Percentiles rank a stretch among this genome's conserved stretches.
Conservation (phyloP, 2,797 vertebrate genomes). For the Paguma larvata region DNA sequence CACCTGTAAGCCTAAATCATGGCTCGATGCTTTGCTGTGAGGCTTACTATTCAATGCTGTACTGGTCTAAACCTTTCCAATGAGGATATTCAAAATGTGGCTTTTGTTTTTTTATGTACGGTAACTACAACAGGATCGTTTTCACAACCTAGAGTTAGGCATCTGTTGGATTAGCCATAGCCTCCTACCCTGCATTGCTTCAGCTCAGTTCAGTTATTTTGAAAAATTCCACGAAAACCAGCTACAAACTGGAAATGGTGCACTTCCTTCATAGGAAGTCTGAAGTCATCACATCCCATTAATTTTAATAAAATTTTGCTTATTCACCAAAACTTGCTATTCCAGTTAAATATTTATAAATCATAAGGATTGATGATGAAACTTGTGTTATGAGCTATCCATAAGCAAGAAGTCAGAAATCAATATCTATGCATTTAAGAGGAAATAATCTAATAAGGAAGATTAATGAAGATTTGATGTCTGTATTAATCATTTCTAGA, state of each 20-base stretch:
- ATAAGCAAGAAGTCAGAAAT: slow-evolving; percentile 22
- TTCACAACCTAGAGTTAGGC: neutral
- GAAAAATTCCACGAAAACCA: slow-evolving; percentile 16
- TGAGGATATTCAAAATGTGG: slow-evolving; percentile 16
- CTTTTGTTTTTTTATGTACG: slow-evolving; percentile 24
- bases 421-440: slow-evolving; percentile 33
- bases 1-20: neutral
- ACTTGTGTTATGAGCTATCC: neutral
- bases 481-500: slow-evolving; percentile 49
- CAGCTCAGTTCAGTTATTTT: neutral
- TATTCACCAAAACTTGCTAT: neutral
- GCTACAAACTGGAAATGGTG: too few species aligned
- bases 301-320: slow-evolving; percentile 56
- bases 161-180: neutral
- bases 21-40: neutral
- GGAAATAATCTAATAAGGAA: slow-evolving; percentile 42
- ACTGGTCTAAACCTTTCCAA: slow-evolving; percentile 20
- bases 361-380: neutral
- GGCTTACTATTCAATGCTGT: slow-evolving; percentile 29
- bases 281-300: neutral
- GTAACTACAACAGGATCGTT: slow-evolving; percentile 9
- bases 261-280: too few species aligned
- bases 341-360: slow-evolving; percentile 24
- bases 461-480: neutral
- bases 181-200: neutral